Conservation (phyloP, 2,888 invertebrate genomes). For the Caprella mutica region DNA sequence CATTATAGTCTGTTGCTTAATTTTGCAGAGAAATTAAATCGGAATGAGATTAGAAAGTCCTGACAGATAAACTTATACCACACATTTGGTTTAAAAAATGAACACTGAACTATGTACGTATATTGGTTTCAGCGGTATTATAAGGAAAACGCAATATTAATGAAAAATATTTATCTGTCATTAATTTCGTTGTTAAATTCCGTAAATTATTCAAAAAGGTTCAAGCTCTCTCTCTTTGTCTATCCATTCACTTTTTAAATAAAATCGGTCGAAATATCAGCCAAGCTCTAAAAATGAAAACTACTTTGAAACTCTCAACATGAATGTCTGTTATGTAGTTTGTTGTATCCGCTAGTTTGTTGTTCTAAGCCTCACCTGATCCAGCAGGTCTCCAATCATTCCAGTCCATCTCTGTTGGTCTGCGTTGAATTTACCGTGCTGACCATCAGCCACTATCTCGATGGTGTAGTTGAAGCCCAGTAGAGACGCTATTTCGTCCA, state of each 20-base stretch:
- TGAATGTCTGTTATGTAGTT: no score
- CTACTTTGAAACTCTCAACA: no score
- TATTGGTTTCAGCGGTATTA: neutral
- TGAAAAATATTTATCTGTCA: neutral
- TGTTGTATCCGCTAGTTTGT: no score
- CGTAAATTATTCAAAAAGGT: neutral
- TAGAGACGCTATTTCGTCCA: conserved; percentile 42
- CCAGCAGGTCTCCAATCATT: conserved; percentile 35
- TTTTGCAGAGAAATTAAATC: no score
- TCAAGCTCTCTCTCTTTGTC: no score
- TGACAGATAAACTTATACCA: no score
- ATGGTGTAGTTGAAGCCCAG: conserved; percentile 44
- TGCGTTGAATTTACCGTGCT: conserved; percentile 30
- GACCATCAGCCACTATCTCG: conserved; percentile 39
- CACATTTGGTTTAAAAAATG: no score
- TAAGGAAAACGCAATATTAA: neutral
- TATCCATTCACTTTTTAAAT: no score
- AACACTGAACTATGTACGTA: neutral
- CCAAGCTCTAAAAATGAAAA: no score
- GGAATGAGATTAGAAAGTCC: no score
- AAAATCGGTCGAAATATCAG: no score
- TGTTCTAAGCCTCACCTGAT: conserved; percentile 34
- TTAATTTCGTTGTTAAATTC: neutral
- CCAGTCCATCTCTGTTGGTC: conserved; percentile 34
- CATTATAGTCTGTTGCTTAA: no score